A percentile compares a stretch with the other conserved stretches of the same genome.
phyloP scores from a whole-genome alignment of 2,888 invertebrate species.

The Orchesella flavescens region DNA sequence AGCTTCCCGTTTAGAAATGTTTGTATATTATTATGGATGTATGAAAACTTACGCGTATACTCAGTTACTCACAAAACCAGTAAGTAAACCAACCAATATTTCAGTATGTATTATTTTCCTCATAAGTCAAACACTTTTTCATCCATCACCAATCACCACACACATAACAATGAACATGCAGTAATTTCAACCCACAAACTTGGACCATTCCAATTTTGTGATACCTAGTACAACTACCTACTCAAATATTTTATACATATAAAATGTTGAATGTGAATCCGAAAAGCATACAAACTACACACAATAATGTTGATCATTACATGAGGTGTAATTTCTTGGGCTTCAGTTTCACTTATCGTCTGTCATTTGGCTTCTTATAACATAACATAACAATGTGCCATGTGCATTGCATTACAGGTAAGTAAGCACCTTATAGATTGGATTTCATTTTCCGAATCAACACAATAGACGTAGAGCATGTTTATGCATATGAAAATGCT shows the following conservation, averaged over 20 bases:
- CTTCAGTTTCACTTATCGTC: neutral
- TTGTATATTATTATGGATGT: too few relatives aligned
- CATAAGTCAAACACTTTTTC: constrained; percentile 8
- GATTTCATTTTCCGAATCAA: too few relatives aligned
- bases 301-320: constrained; percentile 6
- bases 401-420: too few relatives aligned
- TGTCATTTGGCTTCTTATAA: neutral
- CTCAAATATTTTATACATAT: neutral
- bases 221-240: neutral
- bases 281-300: too few relatives aligned
- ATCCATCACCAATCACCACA: constrained; percentile 6
- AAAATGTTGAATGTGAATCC: neutral
- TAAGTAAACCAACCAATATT: constrained; percentile 8
- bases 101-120: constrained; percentile 8
- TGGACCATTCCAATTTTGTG: neutral
- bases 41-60: neutral
- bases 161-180: neutral
- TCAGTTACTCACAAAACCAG: neutral
- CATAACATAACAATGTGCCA: too few relatives aligned
- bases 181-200: too few relatives aligned
- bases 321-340: constrained; percentile 16
- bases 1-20: neutral
- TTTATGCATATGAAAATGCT: constrained; percentile 10
- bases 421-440: too few relatives aligned
- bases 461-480: too few relatives aligned